phyloP scores from a whole-genome alignment of 2,888 invertebrate genomes.

The Drosophila birchii region DNA sequence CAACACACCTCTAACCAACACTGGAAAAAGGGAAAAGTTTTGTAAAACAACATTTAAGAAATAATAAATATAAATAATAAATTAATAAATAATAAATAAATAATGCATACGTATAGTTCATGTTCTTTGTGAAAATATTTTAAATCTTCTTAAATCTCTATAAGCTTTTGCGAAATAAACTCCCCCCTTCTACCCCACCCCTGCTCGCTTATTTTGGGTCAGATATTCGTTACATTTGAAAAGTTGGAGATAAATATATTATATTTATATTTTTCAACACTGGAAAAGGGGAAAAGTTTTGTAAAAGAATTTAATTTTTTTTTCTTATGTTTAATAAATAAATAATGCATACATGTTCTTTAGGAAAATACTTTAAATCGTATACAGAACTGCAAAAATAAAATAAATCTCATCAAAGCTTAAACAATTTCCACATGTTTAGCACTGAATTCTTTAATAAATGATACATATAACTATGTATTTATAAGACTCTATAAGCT shows the following conservation, averaged over 20 bases:
- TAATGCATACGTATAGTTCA: not conserved
- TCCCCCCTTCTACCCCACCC: not conserved
- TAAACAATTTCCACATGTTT: not conserved
- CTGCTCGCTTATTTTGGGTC: constrained; percentile 67
- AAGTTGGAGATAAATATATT: constrained; percentile 35
- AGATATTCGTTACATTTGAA: constrained; percentile 69
- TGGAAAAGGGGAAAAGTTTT: no score
- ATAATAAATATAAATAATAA: no score
- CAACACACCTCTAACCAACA: constrained; percentile 5
- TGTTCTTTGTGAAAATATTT: no score
- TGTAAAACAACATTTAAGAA: not conserved
- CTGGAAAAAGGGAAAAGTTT: not conserved
- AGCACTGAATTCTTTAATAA: not conserved
- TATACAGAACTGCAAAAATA: not conserved
- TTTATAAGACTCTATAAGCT: not conserved
- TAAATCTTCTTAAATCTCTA: no score
- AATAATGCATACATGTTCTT: no score
- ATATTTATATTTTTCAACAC: no score
- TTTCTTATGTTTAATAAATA: no score
- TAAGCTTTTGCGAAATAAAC: not conserved
- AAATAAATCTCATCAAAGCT: no score
- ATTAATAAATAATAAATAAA: no score
- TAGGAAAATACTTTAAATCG: not conserved
- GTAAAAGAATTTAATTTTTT: no score
- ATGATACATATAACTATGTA: not conserved